Evolutionary conservation across 2,888 invertebrate genomes (phyloP), one percentile per base, ranked within the genome.

Genomic region (Seira musarum): DNA sequence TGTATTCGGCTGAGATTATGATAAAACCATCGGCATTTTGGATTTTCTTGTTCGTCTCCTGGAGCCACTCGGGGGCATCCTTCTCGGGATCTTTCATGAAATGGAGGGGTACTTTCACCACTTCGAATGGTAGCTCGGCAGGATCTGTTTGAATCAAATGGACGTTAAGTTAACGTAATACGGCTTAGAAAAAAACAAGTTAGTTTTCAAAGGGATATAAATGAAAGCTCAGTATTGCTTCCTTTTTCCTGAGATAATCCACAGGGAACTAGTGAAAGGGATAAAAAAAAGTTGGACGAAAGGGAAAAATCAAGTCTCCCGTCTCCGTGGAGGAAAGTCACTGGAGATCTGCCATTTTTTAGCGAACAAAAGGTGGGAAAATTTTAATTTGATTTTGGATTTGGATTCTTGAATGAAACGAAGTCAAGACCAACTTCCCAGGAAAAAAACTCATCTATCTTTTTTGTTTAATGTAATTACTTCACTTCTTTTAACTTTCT

Each of bases 1-100:
- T 90, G 84, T 89, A 89, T 69, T 90, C 89, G 19, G 88, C 87
- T 1, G 89, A 88, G 17, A 90, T 87, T 21, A 90, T 85, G n/a
- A 90, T 87, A 78, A 87, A 89, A 1, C 88, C 90, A 85, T 90
- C 89, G 15, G 90, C 89, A 1, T 80, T 81, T 65, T 85, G 73
- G 24, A 89, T 87, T 19, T 86, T 82, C 15, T 84, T 74, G 73
- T 88, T 86, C 10, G 87, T 83, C 8, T 87, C 86, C 10, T 83
- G 80, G 81, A 89, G 69, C 87, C 87, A 87, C n/a, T 87, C 81
- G 1, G 89, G 89, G 35, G 87, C 87, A 13, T 84, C 75, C 17
- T 35, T 77, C 8, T 64, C 80, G n/a, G 83, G 87, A 64, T 87
- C 83, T 10, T 83, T 81, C 84, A 87, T 87, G 73, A 88, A 88